Evolutionary conservation across 2,113 vertebrate genomes (phyloP), one percentile per base, ranked within the genome.

Genomic region (Balaenoptera acutorostrata): DNA sequence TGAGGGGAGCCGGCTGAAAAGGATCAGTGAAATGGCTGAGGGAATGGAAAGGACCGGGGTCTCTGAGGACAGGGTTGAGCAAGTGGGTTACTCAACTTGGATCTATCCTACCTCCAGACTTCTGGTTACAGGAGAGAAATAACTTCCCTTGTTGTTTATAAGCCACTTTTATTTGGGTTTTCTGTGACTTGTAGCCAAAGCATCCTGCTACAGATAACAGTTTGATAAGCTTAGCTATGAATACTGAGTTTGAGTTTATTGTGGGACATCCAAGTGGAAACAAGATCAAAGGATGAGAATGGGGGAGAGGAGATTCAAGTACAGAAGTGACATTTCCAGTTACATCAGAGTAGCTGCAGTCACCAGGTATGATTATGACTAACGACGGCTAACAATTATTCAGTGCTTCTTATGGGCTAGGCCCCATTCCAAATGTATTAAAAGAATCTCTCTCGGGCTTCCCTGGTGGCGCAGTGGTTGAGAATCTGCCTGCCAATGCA

Each of bases 91-190:
- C 3, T 25, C 36, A 87, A 49, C 13, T 44, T 23, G 25, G 33
- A 71, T 20, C 52, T 81, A 52, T 8, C 21, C 36, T 46, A n/a
- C 55, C 29, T 74, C 41, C 41, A 69, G 18, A 29, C 15, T 94
- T 94, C 39, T 74, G 85, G 33, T 57, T 49, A 81, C 2, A n/a
- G 27, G 44, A 75, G 8, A 72, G 17, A 88, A 66, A 57, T 12
- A 69, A 82, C 36, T 78, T 82, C 5, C 36, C n/a, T 93, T 93
- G 49, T 57, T 85, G 55, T 36, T 78, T 46, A 90, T 52, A 57
- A 39, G 21, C 17, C 61, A 69, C 46, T 96, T 95, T 92, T 87
- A 89, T 92, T 96, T 96, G 80, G 87, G 46, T 66, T 95, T 93
- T 93, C 83, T 85, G 36, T 36, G 81, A 64, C 69, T 61, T 64